phyloP scores from a whole-genome alignment of 2,888 invertebrate genomes.

The Lithosia quadra region DNA sequence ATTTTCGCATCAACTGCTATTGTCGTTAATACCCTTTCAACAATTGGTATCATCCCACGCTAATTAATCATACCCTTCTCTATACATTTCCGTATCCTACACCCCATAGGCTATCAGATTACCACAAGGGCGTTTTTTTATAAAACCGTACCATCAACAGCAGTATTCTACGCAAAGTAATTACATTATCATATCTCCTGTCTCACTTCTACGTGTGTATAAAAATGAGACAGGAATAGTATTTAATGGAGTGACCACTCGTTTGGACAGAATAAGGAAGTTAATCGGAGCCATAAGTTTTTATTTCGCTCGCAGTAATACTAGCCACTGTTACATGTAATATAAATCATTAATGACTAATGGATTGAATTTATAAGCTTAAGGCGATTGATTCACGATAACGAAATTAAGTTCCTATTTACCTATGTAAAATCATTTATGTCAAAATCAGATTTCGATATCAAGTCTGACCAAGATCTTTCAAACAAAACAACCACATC shows the following conservation, averaged over 20 bases:
- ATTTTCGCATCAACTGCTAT: not conserved
- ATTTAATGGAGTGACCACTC: conserved; percentile 36
- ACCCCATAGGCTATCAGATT: conserved; percentile 56
- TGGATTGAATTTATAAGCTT: conserved; percentile 23
- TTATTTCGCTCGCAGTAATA: conserved; percentile 57
- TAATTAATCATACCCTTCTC: conserved; percentile 32
- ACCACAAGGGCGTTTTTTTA: conserved; percentile 55
- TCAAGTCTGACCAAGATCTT: no score
- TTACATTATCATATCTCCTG: conserved; percentile 2
- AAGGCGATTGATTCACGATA: conserved; percentile 16
- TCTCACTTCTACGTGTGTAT: conserved; percentile 11
- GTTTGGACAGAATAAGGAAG: conserved; percentile 51
- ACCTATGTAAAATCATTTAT: not conserved
- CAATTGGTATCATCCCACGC: not conserved
- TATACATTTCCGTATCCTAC: conserved; percentile 43
- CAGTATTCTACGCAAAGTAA: conserved; percentile 41
- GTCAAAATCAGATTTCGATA: no score
- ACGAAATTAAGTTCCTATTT: not conserved
- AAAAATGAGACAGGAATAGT: conserved; percentile 42
- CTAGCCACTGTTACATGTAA: conserved; percentile 60
- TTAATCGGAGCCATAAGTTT: conserved; percentile 48
- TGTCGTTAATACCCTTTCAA: not conserved
- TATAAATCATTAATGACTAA: conserved; percentile 49
- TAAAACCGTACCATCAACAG: conserved; percentile 45
- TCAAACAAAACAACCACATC: no score